These are phyloP conservation scores for Sminthurinus aureus DNA, from an alignment of 2,888 invertebrate species.

Conservation along the genomic window DNA sequence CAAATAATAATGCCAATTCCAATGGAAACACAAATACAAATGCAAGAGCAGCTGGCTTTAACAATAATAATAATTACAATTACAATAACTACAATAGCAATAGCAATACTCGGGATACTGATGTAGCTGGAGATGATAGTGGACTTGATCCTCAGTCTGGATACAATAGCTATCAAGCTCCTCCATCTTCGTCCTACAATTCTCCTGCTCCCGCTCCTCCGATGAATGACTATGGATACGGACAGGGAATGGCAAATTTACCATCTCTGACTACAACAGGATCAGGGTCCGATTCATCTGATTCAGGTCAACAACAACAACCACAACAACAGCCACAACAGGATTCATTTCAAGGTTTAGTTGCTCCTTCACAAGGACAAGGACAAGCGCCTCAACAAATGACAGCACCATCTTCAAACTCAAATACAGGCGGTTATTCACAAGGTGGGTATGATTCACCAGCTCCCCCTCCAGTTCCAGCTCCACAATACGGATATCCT, in stretches of 20 bases:
- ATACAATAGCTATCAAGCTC: constrained; percentile 12
- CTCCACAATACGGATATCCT: constrained; percentile 7
- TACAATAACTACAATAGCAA: no score
- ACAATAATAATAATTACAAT: background rate
- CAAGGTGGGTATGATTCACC: background rate
- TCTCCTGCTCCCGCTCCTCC: constrained; percentile 9
- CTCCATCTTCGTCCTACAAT: constrained; percentile 12
- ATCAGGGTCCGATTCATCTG: background rate
- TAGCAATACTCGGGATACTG: background rate
- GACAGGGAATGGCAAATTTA: background rate
- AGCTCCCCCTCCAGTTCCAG: background rate
- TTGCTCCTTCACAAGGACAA: background rate
- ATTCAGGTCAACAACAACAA: background rate
- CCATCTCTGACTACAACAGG: background rate
- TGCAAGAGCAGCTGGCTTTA: background rate
- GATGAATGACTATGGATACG: constrained; percentile 9
- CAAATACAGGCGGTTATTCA: background rate
- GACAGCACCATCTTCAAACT: background rate
- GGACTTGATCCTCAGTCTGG: background rate
- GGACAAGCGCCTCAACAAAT: background rate
- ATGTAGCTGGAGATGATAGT: background rate
- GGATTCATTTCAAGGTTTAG: background rate
- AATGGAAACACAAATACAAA: constrained; percentile 12
- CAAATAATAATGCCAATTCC: background rate
- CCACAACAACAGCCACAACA: constrained; percentile 2